Base-by-base conservation (phyloP, 2,888 invertebrate genomes). In the Emesis russula region DNA sequence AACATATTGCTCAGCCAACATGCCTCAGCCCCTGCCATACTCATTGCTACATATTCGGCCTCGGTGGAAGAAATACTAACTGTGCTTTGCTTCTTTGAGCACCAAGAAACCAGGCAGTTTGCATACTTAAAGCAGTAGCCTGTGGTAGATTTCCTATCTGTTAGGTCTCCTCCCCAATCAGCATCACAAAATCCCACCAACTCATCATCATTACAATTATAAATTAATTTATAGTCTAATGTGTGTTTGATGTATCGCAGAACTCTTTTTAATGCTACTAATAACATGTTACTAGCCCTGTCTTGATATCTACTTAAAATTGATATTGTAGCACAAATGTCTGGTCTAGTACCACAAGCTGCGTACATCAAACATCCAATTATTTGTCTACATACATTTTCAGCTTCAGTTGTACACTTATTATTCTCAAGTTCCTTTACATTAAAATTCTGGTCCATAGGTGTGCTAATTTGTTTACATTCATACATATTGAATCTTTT, bases 21-120 rank as follows among this genome's bases (percentile, higher is more conserved):
- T 33, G 90, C 90, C 33, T 94, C 94, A 85, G 85, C 84, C 3
- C 77, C 78, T 58, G 93, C 92, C 91, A 91, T 92, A 81, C 91
- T 93, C 4, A 93, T 38, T 1, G 93, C 83, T 13, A 94, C 85
- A 90, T 93, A 94, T 44, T 94, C 94, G 7, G 94, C 73, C 74
- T 94, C 94, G 7, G 93, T 94, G 15, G 94, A 94, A 63, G 95
- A 95, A 18, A 94, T 74, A 75, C 89, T 89, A 4, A 95, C 94
- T 86, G 84, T 85, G 9, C 13, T 15, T 85, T 95, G 94, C 53
- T 94, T 94, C 44, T 91, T 92, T 0, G 91, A 93, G 78, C 91
- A 78, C 94, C 93, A 94, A n/a, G 68, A 85, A 36, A 94, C 81
- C 31, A 89, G 58, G 76, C 93, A 94, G 68, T 91, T 86, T 13